phyloP scores from a whole-genome alignment of 2,888 invertebrate genomes.

The Drosophila recens region DNA sequence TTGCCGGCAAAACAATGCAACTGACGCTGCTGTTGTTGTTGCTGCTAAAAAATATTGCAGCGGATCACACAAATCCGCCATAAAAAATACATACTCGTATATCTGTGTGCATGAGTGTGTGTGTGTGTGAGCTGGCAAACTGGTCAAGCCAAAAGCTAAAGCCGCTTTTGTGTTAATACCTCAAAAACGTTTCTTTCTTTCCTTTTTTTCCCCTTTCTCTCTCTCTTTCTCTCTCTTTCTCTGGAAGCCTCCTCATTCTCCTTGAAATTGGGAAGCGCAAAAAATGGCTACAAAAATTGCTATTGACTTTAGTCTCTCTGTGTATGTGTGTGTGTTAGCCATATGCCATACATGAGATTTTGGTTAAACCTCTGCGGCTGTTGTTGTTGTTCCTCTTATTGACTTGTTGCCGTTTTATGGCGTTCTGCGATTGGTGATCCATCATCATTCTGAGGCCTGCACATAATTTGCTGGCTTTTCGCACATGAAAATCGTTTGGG shows the following conservation, averaged over 20 bases:
- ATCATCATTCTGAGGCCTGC: constrained; percentile 81
- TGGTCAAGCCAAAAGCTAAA: constrained; percentile 70
- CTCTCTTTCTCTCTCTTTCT: neutral
- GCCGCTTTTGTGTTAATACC: constrained; percentile 80
- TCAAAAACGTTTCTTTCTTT: constrained; percentile 63
- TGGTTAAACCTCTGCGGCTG: constrained; percentile 53
- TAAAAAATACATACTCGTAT: constrained; percentile 65
- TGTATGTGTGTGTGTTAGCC: constrained; percentile 34
- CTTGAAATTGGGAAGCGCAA: constrained; percentile 52
- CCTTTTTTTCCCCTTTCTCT: neutral
- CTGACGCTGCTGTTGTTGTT: constrained; percentile 36
- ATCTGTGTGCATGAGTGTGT: constrained; percentile 20
- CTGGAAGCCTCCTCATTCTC: constrained; percentile 17
- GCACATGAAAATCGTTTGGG: constrained; percentile 65
- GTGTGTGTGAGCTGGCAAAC: constrained; percentile 36
- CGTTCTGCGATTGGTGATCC: constrained; percentile 85
- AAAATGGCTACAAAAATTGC: constrained; percentile 76
- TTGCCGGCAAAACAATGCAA: constrained; percentile 70
- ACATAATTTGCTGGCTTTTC: constrained; percentile 73
- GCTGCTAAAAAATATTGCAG: constrained; percentile 72
- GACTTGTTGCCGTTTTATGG: constrained; percentile 80
- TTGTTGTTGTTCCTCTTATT: constrained; percentile 68
- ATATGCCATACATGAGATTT: constrained; percentile 47
- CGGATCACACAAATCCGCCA: constrained; percentile 84
- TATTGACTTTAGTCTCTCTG: constrained; percentile 60